Evolutionary conservation across 2,113 vertebrate genomes (phyloP).

Genomic region (Maccullochella peelii): DNA sequence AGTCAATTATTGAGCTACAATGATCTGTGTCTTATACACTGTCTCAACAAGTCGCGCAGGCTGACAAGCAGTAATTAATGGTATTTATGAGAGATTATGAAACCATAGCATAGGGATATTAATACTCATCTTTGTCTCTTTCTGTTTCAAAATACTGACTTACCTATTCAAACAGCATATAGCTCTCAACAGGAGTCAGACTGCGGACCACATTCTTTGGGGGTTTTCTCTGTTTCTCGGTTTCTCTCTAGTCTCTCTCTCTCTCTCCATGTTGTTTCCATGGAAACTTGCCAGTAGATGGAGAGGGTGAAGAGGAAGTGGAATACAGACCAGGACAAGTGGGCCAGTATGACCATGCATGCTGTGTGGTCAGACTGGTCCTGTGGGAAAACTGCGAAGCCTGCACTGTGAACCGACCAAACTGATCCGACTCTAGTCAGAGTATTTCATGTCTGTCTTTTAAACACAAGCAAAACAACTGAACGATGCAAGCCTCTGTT

Average conservation of each 20-base stretch:
- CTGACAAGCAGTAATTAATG: slow-evolving; percentile 70
- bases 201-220: slow-evolving; percentile 72
- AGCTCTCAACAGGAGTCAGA: slow-evolving; percentile 54
- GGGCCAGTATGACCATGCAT: slow-evolving; percentile 78
- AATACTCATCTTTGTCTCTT: slow-evolving; percentile 15
- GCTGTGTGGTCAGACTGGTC: slow-evolving; percentile 48
- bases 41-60: slow-evolving; percentile 50
- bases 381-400: slow-evolving; percentile 71
- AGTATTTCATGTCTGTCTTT: slow-evolving; percentile 7
- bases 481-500: neutral
- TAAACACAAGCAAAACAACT: neutral
- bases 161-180: slow-evolving; percentile 42
- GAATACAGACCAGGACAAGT: slow-evolving; percentile 77
- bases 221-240: slow-evolving; percentile 52
- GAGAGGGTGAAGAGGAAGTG: slow-evolving; percentile 67
- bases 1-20: slow-evolving; percentile 65
- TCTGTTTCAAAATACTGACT: slow-evolving; percentile 28
- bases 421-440: slow-evolving; percentile 25
- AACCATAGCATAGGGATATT: slow-evolving; percentile 37
- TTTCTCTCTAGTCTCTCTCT: slow-evolving; percentile 33
- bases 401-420: slow-evolving; percentile 48
- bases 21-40: slow-evolving; percentile 57
- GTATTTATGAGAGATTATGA: slow-evolving; percentile 56
- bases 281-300: slow-evolving; percentile 84
- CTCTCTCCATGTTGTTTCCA: slow-evolving; percentile 82